These are phyloP conservation scores for Oncorhynchus kisutch DNA, from an alignment of 2,113 vertebrate species.

Conservation along the genomic window DNA sequence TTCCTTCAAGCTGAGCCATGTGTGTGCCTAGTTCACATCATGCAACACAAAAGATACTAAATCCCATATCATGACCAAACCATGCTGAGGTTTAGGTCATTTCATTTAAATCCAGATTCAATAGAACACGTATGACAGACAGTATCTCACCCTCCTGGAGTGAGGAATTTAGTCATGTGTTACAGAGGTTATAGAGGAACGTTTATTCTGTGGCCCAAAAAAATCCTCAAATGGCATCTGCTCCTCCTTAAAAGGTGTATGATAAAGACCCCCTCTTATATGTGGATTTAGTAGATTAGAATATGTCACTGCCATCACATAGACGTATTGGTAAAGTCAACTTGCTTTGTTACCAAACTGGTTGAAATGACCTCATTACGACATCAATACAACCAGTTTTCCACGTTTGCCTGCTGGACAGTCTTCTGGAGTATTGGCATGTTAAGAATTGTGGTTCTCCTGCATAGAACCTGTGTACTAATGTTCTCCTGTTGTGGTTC, in stretches of 20 bases:
- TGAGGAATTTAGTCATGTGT: background rate
- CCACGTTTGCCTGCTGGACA: background rate
- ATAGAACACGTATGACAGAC: background rate
- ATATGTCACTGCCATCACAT: too few relatives aligned
- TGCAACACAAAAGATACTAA: slow-evolving; percentile 9
- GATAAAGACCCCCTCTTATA: too few relatives aligned
- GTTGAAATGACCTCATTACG: too few relatives aligned
- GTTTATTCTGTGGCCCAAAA: background rate
- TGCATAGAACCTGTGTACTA: background rate
- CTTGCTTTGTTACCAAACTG: too few relatives aligned
- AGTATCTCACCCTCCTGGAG: background rate
- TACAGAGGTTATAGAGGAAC: background rate
- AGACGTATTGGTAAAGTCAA: too few relatives aligned
- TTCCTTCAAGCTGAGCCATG: slow-evolving; percentile 54
- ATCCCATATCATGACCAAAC: slow-evolving; percentile 22
- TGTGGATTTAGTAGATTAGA: too few relatives aligned
- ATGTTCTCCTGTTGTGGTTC: slow-evolving; percentile 8
- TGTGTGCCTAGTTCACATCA: slow-evolving; percentile 43
- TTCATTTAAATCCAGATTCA: background rate
- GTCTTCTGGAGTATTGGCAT: background rate
- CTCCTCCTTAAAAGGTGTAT: too few relatives aligned
- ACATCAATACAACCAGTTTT: background rate
- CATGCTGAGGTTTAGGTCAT: background rate
- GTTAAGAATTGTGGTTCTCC: background rate
- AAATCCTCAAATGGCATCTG: background rate